Conservation (phyloP, 1,140 invertebrate species). For the Tribolium madens region DNA sequence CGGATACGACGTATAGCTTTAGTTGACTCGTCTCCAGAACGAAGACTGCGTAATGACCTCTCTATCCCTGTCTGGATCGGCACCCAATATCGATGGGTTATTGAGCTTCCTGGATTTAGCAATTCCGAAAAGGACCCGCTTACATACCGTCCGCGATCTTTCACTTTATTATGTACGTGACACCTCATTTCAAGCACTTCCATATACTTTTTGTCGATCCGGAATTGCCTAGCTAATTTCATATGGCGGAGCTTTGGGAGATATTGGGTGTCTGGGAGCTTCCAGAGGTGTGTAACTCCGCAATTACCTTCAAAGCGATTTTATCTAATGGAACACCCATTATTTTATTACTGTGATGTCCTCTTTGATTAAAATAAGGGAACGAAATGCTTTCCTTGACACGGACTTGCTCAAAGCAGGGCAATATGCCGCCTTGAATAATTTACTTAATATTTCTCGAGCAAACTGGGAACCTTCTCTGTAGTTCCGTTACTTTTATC, state of each 20-base stretch:
- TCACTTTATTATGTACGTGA: slow-evolving; percentile 48
- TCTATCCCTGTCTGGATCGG: slow-evolving; percentile 34
- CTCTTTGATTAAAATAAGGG: slow-evolving; percentile 22
- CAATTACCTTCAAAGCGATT: slow-evolving; percentile 25
- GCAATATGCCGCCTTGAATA: slow-evolving; percentile 7
- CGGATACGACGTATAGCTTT: slow-evolving; percentile 15
- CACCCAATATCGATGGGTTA: slow-evolving; percentile 47
- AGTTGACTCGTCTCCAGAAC: slow-evolving; percentile 20
- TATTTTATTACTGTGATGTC: slow-evolving; percentile 20
- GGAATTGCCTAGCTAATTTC: slow-evolving; percentile 37
- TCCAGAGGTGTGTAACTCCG: slow-evolving; percentile 6
- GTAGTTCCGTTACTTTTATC: neutral
- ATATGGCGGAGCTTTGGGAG: neutral
- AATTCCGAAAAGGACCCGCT: slow-evolving; percentile 45
- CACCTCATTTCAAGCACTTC: slow-evolving; percentile 45
- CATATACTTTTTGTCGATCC: slow-evolving; percentile 12
- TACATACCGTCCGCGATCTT: slow-evolving; percentile 47
- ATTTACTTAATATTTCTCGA: slow-evolving; percentile 24
- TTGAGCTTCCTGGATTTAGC: slow-evolving; percentile 47
- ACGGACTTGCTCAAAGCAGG: slow-evolving; percentile 7
- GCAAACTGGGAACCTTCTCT: neutral
- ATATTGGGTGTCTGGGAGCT: neutral
- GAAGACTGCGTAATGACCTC: slow-evolving; percentile 45
- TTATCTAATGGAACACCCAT: slow-evolving; percentile 37
- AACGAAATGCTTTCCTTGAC: neutral